phyloP scores from a whole-genome alignment of 2,797 vertebrate genomes.

The Hippocampus kuda region DNA sequence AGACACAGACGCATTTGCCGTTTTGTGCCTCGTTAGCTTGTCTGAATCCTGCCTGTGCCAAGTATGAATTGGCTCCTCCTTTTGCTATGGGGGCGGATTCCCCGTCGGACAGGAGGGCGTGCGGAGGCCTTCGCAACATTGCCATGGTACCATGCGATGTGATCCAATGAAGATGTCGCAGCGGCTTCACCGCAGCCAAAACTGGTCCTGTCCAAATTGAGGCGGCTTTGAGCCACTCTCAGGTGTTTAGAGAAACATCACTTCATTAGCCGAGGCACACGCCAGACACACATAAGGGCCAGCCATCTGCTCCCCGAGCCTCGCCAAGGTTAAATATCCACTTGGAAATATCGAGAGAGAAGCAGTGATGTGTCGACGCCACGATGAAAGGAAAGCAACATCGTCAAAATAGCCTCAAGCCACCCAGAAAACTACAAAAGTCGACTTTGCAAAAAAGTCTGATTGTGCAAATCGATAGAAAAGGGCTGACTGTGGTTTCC shows the following conservation, averaged over 20 bases:
- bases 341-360: conserved; percentile 29
- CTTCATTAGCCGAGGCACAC: conserved; percentile 62
- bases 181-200: conserved; percentile 16
- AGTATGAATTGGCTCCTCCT: no score
- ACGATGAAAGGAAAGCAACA: conserved; percentile 28
- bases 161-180: background rate
- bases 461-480: background rate
- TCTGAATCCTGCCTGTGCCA: no score
- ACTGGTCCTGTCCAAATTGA: conserved; percentile 33
- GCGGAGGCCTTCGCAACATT: no score
- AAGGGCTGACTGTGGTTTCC: background rate
- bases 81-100: no score
- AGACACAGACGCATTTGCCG: no score
- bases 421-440: no score
- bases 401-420: conserved; percentile 6
- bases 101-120: no score
- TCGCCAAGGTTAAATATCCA: conserved; percentile 66
- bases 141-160: background rate
- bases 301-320: conserved; percentile 64
- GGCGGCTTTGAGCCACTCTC: conserved; percentile 55
- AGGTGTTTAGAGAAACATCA: conserved; percentile 72
- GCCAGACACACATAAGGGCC: conserved; percentile 60
- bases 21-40: no score
- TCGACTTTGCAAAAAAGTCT: background rate
- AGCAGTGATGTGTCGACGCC: conserved; percentile 20